phyloP scores from a whole-genome alignment of 2,113 vertebrate genomes.

The Atherinomorus stipes region DNA sequence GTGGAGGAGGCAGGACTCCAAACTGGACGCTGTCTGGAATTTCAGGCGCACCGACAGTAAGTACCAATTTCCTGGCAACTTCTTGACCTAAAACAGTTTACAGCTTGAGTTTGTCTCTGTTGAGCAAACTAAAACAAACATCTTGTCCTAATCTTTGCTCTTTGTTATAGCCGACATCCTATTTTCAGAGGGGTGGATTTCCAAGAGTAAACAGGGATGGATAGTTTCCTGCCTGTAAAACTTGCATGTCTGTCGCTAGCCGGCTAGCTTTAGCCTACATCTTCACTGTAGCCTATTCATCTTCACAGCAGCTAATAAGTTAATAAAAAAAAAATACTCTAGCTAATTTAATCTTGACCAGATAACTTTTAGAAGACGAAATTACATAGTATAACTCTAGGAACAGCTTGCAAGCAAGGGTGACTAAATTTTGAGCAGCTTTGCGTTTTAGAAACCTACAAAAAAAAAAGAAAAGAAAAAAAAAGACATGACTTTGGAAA shows the following conservation, averaged over 20 bases:
- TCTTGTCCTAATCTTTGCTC: neutral
- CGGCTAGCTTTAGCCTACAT: constrained; percentile 62
- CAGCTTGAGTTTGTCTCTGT: neutral
- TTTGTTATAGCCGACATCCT: neutral
- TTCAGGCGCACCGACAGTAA: constrained; percentile 74
- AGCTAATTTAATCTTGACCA: neutral
- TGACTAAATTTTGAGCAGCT: neutral
- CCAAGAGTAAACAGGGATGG: constrained; percentile 14
- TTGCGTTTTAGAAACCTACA: neutral
- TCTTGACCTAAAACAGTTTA: constrained; percentile 14
- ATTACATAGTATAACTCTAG: neutral
- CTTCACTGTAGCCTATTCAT: constrained; percentile 45
- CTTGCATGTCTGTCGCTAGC: constrained; percentile 61
- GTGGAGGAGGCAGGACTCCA: constrained; percentile 71
- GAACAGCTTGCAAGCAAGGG: no score
- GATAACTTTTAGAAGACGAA: neutral
- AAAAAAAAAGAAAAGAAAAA: no score
- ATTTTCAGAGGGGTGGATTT: neutral
- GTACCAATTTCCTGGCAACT: constrained; percentile 68
- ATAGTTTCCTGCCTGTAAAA: constrained; percentile 64
- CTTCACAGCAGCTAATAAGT: neutral
- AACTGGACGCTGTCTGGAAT: constrained; percentile 72
- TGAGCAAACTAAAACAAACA: neutral
- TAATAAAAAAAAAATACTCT: neutral
- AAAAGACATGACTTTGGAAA: neutral